Evolutionary conservation across 2,113 vertebrate species (phyloP), one percentile per base, ranked within the genome.

Genomic region (Oceanites oceanicus): DNA sequence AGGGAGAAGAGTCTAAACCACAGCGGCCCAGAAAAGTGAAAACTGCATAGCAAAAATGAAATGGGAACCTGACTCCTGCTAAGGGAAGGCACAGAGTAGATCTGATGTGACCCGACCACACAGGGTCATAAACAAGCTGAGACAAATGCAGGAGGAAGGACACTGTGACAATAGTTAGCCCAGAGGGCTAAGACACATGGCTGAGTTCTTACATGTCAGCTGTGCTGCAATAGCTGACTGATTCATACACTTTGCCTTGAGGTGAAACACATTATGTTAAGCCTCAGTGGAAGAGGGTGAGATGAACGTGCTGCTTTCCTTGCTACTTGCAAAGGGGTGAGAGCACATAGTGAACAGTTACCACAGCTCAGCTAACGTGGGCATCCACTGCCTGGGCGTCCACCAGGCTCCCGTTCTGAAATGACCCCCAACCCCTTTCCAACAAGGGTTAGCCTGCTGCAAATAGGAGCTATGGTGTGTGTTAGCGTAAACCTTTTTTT

Each of bases 161-260:
- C 95, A 71, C 50, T 59, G 86, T 94, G 95, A 93, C 94, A 96
- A 72, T 52, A 86, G 91, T 61, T 22, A 78, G 91, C 90, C 94
- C 25, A 6, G 83, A 78, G 94, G 90, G 86, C 88, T 86, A 84
- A 82, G 94, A 88, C 87, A 93, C 96, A 96, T 18, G 93, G 92
- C 85, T 93, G 93, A 85, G 96, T 82, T 85, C 85, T 81, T 82
- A 47, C 96, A 76, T 70, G 92, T 88, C 94, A 92, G 61, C 87
- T 90, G 70, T 59, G 63, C 93, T 91, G 94, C 93, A 96, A 76
- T 56, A 85, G 62, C 94, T 85, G 73, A 23, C 96, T 96, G 95
- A 94, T 87, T 96, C 96, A 94, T 18, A 22, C 66, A 14, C 76
- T 76, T 73, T 0, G 77, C 95, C 95, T 65, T 34, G 87, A 94